Conservation (phyloP, 2,888 invertebrate species). For the Herminia tarsipennalis region DNA sequence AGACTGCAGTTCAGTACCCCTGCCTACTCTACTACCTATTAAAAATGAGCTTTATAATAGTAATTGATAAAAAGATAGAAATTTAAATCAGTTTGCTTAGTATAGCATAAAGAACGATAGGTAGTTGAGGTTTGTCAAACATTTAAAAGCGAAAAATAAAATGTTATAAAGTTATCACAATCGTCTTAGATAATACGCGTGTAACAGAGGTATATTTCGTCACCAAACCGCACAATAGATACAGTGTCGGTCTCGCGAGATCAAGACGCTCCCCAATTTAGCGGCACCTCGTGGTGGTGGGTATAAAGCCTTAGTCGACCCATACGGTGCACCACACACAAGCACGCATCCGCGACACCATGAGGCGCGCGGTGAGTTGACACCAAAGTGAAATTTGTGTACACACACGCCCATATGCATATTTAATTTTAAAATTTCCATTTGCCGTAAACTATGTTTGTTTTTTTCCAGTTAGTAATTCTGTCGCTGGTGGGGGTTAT, state of each 20-base stretch:
- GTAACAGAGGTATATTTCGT: constrained; percentile 33
- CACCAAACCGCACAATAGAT: constrained; percentile 40
- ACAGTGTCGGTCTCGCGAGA: constrained; percentile 31
- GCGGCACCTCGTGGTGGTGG: constrained; percentile 63
- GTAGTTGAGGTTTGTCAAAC: too few relatives aligned
- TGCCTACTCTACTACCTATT: too few relatives aligned
- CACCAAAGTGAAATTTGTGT: constrained; percentile 62
- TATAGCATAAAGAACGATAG: neutral
- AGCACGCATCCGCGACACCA: constrained; percentile 61
- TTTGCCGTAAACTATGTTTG: constrained; percentile 16
- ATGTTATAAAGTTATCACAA: constrained; percentile 4
- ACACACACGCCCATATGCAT: constrained; percentile 34
- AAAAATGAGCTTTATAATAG: too few relatives aligned
- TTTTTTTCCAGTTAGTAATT: constrained; percentile 65
- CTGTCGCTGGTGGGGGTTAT: constrained; percentile 67
- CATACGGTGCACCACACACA: constrained; percentile 58
- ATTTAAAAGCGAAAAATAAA: neutral
- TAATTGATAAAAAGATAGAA: too few relatives aligned
- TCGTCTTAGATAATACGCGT: constrained; percentile 21
- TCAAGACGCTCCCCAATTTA: constrained; percentile 42
- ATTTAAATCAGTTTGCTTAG: too few relatives aligned
- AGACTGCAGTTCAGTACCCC: too few relatives aligned
- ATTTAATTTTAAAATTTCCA: constrained; percentile 40
- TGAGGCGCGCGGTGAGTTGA: constrained; percentile 80
- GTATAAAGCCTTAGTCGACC: constrained; percentile 68